phyloP scores from a whole-genome alignment of 2,113 vertebrate species.

The Hyperopisus bebe region DNA sequence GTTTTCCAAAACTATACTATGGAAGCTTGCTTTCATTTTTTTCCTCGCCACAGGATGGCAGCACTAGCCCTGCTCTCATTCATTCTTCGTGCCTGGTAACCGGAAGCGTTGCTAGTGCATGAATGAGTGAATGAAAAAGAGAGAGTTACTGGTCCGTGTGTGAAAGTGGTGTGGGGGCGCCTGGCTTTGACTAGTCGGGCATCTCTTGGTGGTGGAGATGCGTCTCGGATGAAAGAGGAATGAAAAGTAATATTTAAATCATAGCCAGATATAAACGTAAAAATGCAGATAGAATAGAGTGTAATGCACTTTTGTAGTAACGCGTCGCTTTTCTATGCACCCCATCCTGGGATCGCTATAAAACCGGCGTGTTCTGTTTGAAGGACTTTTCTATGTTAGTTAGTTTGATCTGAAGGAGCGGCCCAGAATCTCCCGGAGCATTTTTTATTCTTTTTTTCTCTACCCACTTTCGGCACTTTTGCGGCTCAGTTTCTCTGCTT shows the following conservation, averaged over 20 bases:
- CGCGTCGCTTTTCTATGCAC: background rate
- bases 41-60: background rate
- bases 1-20: background rate
- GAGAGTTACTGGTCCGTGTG: background rate
- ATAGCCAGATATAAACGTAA: background rate
- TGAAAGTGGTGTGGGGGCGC: background rate
- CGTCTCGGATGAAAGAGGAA: background rate
- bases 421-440: background rate
- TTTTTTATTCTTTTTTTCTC: background rate
- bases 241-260: background rate
- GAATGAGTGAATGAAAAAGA: conserved; percentile 9
- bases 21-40: background rate
- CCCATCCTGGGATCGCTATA: background rate
- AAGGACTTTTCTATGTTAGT: background rate
- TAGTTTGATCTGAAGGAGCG: background rate
- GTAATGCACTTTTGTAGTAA: background rate
- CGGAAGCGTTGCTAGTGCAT: background rate
- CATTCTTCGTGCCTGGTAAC: conserved; percentile 3
- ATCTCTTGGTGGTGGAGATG: background rate
- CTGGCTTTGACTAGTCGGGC: background rate
- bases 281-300: background rate
- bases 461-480: background rate
- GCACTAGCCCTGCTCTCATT: background rate
- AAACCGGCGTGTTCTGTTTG: background rate
- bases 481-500: background rate